phyloP scores from a whole-genome alignment of 2,888 invertebrate genomes.

The Desoria tigrina region DNA sequence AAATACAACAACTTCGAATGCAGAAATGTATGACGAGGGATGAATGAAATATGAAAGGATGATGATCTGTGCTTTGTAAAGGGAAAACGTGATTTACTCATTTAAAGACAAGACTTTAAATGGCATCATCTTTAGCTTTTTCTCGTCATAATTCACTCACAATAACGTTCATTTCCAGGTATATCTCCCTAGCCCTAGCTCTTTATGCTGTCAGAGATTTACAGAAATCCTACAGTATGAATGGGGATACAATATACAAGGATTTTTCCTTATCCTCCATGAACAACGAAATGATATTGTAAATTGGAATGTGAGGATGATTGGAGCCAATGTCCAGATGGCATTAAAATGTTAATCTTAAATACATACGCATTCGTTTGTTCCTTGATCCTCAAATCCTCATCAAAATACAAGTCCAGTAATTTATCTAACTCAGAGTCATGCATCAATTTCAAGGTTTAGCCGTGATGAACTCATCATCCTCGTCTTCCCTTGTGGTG shows the following conservation, averaged over 20 bases:
- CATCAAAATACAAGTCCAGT: not conserved
- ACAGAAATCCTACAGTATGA: no score
- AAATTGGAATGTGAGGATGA: no score
- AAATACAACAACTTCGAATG: not conserved
- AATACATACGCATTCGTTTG: not conserved
- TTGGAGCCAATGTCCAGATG: conserved; percentile 13
- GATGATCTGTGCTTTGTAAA: no score
- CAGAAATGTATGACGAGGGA: not conserved
- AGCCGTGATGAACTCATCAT: conserved; percentile 18
- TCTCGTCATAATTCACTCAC: no score
- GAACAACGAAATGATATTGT: not conserved
- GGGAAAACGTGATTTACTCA: not conserved
- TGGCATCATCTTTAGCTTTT: not conserved
- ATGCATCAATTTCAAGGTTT: conserved; percentile 15
- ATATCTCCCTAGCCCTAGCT: no score
- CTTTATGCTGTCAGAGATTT: no score
- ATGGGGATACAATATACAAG: no score
- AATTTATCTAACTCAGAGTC: not conserved
- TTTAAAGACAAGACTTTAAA: not conserved
- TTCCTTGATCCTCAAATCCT: not conserved
- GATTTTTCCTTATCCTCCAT: no score
- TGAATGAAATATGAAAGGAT: no score
- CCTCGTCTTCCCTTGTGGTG: not conserved
- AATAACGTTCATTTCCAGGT: no score
- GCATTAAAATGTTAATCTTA: not conserved